Evolutionary conservation across 2,113 vertebrate genomes (phyloP), one percentile per base, ranked within the genome.

Genomic region (Amphilophus citrinellus): DNA sequence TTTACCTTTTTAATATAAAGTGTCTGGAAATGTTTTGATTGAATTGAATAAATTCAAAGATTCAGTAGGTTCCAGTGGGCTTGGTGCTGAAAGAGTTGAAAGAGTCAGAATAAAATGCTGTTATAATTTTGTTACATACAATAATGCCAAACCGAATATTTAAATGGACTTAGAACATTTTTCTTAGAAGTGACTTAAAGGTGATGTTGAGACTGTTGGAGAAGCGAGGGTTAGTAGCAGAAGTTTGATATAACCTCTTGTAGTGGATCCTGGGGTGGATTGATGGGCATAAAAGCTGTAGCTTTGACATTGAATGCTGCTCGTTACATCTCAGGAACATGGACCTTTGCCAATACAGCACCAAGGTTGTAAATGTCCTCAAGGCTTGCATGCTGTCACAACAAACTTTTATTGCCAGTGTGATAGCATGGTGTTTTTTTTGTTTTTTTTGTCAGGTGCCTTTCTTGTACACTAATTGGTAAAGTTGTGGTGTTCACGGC

Each of bases 321-420:
- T 73, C n/a, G 0, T 73, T 32, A 73, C 68, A 73, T 0, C 68
- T 73, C 47, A 53, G 66, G 44, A 53, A 27, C 17, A 27, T 73
- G 66, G 66, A 73, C 66, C 24, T 73, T 73, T 24, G 44, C 44
- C 66, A 53, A 56, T 35, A 35, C 47, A 56, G 68, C 10, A 1
- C 47, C 47, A 73, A 56, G 68, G 68, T 73, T 73, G 68, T 73
- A 73, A 73, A 73, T 73, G 47, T 73, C 68, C 47, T 73, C 68
- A 56, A 73, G 68, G 47, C 68, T 73, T n/a, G 27, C 68, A 35
- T 73, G 47, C 47, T 73, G 68, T 56, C 68, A n/a, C 18, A 35
- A 73, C 47, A 73, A 73, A 56, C 68, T 35, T 73, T 73, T 73
- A 73, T 18, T 56, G 68, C 68, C 2, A 3, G 56, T 47, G 68